phyloP scores from a whole-genome alignment of 2,113 vertebrate genomes.

The Oceanodroma tethys region DNA sequence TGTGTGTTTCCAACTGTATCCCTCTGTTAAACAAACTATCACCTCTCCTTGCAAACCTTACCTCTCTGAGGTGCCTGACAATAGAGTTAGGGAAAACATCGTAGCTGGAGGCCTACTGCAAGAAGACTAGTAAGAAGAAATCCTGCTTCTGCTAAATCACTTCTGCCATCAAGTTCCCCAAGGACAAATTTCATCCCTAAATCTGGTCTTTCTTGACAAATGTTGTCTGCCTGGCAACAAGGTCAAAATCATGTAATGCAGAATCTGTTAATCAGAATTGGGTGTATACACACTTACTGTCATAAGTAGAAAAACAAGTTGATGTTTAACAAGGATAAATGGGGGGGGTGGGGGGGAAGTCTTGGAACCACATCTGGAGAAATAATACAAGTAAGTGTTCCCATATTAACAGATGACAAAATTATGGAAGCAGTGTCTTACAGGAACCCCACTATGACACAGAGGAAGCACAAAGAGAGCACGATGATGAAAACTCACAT shows the following conservation, averaged over 20 bases:
- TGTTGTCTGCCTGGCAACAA: neutral
- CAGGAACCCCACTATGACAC: neutral
- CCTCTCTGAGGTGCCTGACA: neutral
- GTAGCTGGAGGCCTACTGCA: neutral
- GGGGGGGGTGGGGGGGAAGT: neutral
- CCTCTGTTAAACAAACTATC: neutral
- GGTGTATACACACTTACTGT: neutral
- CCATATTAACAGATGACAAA: neutral
- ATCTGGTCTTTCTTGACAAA: neutral
- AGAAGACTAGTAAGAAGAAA: neutral
- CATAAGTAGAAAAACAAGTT: neutral
- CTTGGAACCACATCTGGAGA: neutral
- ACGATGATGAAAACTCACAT: accelerated
- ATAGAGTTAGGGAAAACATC: neutral
- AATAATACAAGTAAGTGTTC: neutral
- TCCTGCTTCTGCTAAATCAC: neutral
- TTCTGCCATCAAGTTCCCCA: neutral
- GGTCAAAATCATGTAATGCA: neutral
- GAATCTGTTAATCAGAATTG: neutral
- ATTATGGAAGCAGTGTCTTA: neutral
- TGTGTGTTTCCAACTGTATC: neutral
- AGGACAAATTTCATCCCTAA: neutral
- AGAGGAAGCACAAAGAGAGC: neutral
- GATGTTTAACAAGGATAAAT: neutral
- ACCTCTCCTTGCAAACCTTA: neutral